Conservation (phyloP, 1,140 invertebrate genomes). For the Panagrolaimus sp. region DNA sequence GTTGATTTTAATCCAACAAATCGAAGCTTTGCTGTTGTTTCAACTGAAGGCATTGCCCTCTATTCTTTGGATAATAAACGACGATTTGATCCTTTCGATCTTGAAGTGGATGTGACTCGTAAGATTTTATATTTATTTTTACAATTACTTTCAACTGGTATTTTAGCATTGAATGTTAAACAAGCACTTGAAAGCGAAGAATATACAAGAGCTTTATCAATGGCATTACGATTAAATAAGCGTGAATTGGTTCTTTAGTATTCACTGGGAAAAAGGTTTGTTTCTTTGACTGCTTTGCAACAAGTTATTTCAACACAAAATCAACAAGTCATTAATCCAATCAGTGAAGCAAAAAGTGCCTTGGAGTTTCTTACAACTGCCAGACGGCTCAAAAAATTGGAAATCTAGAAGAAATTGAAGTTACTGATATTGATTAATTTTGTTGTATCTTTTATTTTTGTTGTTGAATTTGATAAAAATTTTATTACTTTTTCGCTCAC, state of each 20-base stretch:
- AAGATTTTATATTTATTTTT: no score
- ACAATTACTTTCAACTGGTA: no score
- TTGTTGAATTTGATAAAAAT: background rate
- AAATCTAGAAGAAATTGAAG: background rate
- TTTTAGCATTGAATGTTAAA: slow-evolving; percentile 22
- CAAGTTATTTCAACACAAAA: background rate
- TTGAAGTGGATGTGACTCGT: slow-evolving; percentile 27
- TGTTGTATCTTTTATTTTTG: slow-evolving; percentile 4
- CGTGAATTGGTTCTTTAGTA: slow-evolving; percentile 19
- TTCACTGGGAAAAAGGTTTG: slow-evolving; percentile 5
- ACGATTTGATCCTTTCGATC: slow-evolving; percentile 35
- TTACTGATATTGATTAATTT: slow-evolving; percentile 10
- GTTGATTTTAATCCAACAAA: slow-evolving; percentile 41
- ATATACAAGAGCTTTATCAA: slow-evolving; percentile 33
- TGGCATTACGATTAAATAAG: slow-evolving; percentile 35
- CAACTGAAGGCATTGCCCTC: slow-evolving; percentile 39
- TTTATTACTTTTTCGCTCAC: no score
- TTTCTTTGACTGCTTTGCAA: background rate
- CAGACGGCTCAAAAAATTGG: background rate
- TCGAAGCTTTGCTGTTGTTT: slow-evolving; percentile 38
- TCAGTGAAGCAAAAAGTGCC: background rate
- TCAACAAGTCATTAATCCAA: background rate
- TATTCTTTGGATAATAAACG: slow-evolving; percentile 31
- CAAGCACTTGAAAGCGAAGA: slow-evolving; percentile 22
- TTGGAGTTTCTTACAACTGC: background rate